phyloP scores from a whole-genome alignment of 1,140 invertebrate species.

The Sinonovacula constricta region DNA sequence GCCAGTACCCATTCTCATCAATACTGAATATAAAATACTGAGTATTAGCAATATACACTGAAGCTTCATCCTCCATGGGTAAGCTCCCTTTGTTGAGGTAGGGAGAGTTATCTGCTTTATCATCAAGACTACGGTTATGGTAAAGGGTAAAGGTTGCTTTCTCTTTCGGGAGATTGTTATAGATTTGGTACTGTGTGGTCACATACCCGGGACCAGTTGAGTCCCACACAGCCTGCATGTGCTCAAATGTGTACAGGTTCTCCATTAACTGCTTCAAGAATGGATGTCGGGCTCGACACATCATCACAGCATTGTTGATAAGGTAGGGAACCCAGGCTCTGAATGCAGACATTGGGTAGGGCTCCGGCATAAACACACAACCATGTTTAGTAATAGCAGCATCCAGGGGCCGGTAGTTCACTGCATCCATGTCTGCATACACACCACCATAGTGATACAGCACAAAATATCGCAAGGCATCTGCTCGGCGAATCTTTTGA shows the following conservation, averaged over 20 bases:
- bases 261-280: slow-evolving; percentile 65
- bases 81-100: slow-evolving; percentile 46
- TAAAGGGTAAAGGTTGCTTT: not conserved
- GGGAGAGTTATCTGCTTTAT: slow-evolving; percentile 34
- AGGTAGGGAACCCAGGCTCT: slow-evolving; percentile 56
- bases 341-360: slow-evolving; percentile 62
- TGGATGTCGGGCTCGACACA: slow-evolving; percentile 64
- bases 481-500: slow-evolving; percentile 61
- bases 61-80: slow-evolving; percentile 26
- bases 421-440: slow-evolving; percentile 70
- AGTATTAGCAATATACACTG: slow-evolving; percentile 61
- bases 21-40: slow-evolving; percentile 67
- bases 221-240: slow-evolving; percentile 60
- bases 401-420: slow-evolving; percentile 61
- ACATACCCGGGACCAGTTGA: slow-evolving; percentile 67
- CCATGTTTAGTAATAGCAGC: slow-evolving; percentile 57
- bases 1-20: slow-evolving; percentile 49
- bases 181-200: slow-evolving; percentile 58
- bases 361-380: slow-evolving; percentile 69
- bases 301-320: slow-evolving; percentile 69
- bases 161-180: slow-evolving; percentile 25
- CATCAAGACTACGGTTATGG: not conserved
- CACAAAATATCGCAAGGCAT: slow-evolving; percentile 67
- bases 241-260: slow-evolving; percentile 56
- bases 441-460: slow-evolving; percentile 69